Base-by-base conservation (phyloP, 2,888 invertebrate species). In the Hololepta plana region DNA sequence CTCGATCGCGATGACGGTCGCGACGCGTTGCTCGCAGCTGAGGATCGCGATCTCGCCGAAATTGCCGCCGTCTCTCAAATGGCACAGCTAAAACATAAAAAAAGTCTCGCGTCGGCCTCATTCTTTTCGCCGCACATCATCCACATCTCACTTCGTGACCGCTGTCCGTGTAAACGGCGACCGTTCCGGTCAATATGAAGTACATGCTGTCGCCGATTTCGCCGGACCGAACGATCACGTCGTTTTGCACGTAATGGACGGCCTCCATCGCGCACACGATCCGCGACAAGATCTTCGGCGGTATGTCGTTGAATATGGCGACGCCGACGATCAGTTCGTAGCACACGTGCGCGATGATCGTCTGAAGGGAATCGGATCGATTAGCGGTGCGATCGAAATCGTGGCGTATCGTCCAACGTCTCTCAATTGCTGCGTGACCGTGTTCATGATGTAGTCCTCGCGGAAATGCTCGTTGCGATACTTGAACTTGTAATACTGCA, bases 1-100 rank as follows among this genome's bases (percentile, higher is more conserved):
- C 33, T 59, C 58, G 8, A 56, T 42, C 0, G 61, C 60, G 2
- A 55, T 34, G 3, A 60, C 49, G 5, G 41, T 55, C 0, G 53
- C 55, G 2, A 48, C 41, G 9, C 54, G 42, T 5, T 43, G 43
- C 32, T 54, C 52, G 21, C 50, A 49, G 3, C 54, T 45, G 38
- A 55, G 47, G 6, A 61, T 40, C 1, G 55, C 47, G 17, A 58
- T 44, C 37, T 61, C 60, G 1, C 60, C 61, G 34, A 61, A 61
- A 35, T 56, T 47, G 3, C 49, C 45, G 5, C 56, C 60, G 32
- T 60, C 56, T 21, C 55, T 48, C 32, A 61, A 42, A 37, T 60
- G 59, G 29, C 57, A 57, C 3, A 59, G 40, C 57, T 58, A 26
- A n/a, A n/a, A n/a, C n/a, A n/a, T n/a, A n/a, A n/a, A n/a, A n/a